These are phyloP conservation scores for Lanius collurio DNA, from an alignment of 2,113 vertebrate species.

Conservation along the genomic window DNA sequence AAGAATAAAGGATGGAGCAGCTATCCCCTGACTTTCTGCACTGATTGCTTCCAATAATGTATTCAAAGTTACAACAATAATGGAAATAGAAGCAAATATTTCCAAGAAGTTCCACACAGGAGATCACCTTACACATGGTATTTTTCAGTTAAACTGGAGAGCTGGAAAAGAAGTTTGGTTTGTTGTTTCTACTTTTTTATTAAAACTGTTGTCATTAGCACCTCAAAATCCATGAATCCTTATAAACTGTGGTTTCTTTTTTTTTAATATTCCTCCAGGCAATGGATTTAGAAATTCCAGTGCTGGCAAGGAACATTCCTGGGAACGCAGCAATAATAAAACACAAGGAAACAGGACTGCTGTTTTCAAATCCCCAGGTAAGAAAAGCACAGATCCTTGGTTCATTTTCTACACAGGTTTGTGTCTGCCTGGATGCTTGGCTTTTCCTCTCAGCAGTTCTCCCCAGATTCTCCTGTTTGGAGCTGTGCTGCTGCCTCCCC, in stretches of 20 bases:
- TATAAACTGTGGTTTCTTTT: background rate
- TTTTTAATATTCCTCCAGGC: conserved; percentile 68
- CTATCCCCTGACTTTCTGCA: background rate
- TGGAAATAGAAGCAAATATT: background rate
- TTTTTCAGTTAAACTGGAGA: background rate
- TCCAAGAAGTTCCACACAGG: background rate
- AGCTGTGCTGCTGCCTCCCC: background rate
- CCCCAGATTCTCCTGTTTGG: background rate
- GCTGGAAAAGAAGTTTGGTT: background rate
- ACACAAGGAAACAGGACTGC: conserved; percentile 84
- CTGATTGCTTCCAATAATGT: background rate
- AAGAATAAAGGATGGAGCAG: background rate
- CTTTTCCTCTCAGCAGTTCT: background rate
- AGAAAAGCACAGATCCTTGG: background rate
- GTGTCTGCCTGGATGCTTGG: background rate
- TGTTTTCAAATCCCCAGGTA: conserved; percentile 88
- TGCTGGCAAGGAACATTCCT: conserved; percentile 87
- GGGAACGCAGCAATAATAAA: conserved; percentile 86
- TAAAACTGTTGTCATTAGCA: rapidly evolving
- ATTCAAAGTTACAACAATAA: background rate
- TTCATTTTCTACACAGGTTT: rapidly evolving
- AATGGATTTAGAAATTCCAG: conserved; percentile 88
- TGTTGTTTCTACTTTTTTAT: background rate
- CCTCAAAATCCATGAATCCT: background rate
- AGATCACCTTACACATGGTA: background rate